These are phyloP conservation scores for Drosophila mayaguana DNA, from an alignment of 2,888 invertebrate genomes.

Conservation along the genomic window DNA sequence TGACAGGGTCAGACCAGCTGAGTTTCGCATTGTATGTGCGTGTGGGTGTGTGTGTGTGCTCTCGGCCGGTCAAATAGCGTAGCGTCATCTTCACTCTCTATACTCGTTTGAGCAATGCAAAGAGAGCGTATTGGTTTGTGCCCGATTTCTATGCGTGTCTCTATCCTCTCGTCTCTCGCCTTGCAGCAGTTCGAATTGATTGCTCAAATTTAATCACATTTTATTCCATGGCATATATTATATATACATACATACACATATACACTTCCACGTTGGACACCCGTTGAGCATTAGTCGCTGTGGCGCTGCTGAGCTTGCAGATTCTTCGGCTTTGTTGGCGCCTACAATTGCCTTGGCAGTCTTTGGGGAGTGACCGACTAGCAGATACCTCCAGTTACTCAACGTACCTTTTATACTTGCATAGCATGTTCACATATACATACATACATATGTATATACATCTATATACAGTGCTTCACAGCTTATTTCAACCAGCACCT, in stretches of 20 bases:
- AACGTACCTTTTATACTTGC: not conserved
- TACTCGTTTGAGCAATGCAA: too few species aligned
- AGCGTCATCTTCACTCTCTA: constrained; percentile 29
- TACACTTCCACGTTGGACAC: too few species aligned
- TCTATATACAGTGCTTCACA: too few species aligned
- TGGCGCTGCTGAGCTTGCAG: not conserved
- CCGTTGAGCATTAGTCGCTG: not conserved
- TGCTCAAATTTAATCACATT: not conserved
- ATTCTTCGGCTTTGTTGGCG: not conserved
- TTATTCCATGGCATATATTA: too few species aligned
- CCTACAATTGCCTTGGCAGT: not conserved
- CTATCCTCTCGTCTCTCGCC: not conserved
- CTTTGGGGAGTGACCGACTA: not conserved
- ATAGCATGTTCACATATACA: too few species aligned
- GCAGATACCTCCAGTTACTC: too few species aligned
- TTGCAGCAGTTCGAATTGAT: not conserved
- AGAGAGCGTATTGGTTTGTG: not conserved
- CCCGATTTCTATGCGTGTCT: not conserved
- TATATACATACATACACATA: too few species aligned
- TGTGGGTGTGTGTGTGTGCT: not conserved
- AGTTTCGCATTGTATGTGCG: constrained; percentile 29
- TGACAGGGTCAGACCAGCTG: constrained; percentile 37
- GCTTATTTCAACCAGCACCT: too few species aligned
- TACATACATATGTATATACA: too few species aligned
- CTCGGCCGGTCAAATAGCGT: constrained; percentile 37